Conservation (phyloP, 2,113 vertebrate genomes). For the Peromyscus polionotus region DNA sequence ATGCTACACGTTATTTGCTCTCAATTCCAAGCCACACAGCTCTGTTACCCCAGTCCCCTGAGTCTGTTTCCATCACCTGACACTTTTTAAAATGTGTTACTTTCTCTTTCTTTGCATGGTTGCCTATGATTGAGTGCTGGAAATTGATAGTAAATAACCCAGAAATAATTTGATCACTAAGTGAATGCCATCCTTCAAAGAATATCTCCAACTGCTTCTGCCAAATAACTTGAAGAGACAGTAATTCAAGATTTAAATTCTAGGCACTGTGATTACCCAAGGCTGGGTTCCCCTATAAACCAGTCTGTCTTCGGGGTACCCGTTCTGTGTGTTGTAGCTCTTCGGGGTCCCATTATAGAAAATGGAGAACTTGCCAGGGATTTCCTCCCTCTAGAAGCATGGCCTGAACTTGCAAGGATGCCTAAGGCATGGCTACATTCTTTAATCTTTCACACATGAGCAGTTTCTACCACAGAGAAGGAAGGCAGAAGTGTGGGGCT, state of each 20-base stretch:
- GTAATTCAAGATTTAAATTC: background rate
- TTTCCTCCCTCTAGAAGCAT: rapidly evolving
- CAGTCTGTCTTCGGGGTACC: background rate
- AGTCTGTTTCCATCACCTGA: slow-evolving; percentile 8
- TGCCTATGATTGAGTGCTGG: background rate
- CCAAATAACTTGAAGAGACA: background rate
- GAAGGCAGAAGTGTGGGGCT: background rate
- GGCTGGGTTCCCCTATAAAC: background rate
- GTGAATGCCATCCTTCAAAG: background rate
- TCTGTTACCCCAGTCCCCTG: background rate
- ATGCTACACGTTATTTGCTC: background rate
- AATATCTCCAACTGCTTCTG: background rate
- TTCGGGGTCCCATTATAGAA: background rate
- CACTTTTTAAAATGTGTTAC: background rate
- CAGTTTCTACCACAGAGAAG: background rate
- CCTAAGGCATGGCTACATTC: background rate
- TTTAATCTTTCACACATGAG: rapidly evolving
- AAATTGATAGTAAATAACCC: slow-evolving; percentile 37
- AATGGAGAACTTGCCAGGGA: rapidly evolving
- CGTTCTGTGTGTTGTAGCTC: rapidly evolving
- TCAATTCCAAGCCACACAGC: background rate
- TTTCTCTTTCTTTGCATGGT: slow-evolving; percentile 40
- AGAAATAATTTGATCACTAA: slow-evolving; percentile 55
- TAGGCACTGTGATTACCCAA: background rate
- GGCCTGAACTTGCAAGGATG: background rate